phyloP scores from a whole-genome alignment of 2,888 invertebrate genomes.

The Oeneis ivallda region DNA sequence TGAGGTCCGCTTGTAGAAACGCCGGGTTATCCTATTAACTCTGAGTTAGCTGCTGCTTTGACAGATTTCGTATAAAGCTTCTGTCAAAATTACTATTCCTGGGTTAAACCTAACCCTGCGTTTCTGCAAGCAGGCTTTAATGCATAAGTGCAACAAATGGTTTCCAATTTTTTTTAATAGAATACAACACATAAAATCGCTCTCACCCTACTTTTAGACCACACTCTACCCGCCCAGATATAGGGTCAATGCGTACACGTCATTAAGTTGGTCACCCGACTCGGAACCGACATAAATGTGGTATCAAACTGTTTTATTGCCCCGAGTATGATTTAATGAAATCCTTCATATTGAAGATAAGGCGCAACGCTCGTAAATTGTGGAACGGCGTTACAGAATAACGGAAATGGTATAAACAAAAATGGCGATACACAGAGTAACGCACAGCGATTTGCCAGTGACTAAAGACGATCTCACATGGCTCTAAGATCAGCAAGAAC shows the following conservation, averaged over 20 bases:
- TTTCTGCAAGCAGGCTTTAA: too few relatives aligned
- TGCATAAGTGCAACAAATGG: slow-evolving; percentile 34
- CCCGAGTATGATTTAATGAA: slow-evolving; percentile 78
- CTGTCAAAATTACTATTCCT: too few relatives aligned
- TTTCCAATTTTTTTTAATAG: background rate
- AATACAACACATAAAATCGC: background rate
- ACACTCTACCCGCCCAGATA: slow-evolving; percentile 31
- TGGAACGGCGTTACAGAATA: slow-evolving; percentile 29
- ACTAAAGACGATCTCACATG: too few relatives aligned
- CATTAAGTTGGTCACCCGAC: slow-evolving; percentile 75
- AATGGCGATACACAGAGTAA: background rate
- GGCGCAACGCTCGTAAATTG: slow-evolving; percentile 65
- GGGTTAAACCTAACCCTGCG: too few relatives aligned
- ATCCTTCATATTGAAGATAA: slow-evolving; percentile 79
- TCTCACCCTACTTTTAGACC: slow-evolving; percentile 40
- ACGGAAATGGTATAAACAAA: background rate
- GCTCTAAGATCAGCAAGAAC: too few relatives aligned
- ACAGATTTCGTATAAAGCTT: too few relatives aligned
- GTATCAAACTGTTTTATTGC: slow-evolving; percentile 81
- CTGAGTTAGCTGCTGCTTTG: too few relatives aligned
- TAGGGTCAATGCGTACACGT: slow-evolving; percentile 67
- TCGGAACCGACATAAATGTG: slow-evolving; percentile 64
- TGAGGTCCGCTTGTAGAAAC: too few relatives aligned
- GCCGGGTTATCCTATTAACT: too few relatives aligned
- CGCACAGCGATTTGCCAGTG: background rate